phyloP scores from a whole-genome alignment of 2,888 invertebrate species.

The Leptinotarsa haldemani region DNA sequence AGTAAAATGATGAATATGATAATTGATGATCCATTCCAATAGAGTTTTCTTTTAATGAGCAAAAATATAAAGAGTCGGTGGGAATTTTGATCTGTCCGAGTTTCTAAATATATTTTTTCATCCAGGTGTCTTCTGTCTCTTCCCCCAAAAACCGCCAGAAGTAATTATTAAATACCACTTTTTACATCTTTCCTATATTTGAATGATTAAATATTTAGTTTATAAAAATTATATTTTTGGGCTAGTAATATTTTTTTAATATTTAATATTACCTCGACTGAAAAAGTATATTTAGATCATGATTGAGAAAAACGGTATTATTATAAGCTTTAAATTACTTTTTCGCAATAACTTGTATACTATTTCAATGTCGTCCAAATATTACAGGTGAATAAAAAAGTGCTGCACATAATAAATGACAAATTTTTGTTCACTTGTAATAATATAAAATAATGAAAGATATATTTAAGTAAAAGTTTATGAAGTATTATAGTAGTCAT shows the following conservation, averaged over 20 bases:
- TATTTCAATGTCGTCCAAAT: constrained; percentile 24
- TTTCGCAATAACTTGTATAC: constrained; percentile 30
- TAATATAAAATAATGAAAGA: constrained; percentile 21
- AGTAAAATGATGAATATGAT: background rate
- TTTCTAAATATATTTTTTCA: no score
- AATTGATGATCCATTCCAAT: background rate
- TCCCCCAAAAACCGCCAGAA: no score
- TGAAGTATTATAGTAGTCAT: constrained; percentile 30
- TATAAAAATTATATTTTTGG: no score
- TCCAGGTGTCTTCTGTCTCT: no score
- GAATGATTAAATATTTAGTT: no score
- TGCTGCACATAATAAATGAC: background rate
- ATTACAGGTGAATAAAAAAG: constrained; percentile 16
- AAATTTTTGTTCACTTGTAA: constrained; percentile 25
- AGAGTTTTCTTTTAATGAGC: background rate
- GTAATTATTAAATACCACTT: no score
- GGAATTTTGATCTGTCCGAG: background rate
- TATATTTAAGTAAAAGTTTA: constrained; percentile 29
- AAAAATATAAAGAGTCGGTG: background rate
- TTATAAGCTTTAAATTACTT: constrained; percentile 32
- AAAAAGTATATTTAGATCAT: background rate
- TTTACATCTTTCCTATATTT: no score
- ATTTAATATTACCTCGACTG: no score
- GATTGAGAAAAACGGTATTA: constrained; percentile 14
- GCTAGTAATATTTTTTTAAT: no score